Evolutionary conservation across 2,888 invertebrate species (phyloP).

Genomic region (Nematopogon swammerdamellus): DNA sequence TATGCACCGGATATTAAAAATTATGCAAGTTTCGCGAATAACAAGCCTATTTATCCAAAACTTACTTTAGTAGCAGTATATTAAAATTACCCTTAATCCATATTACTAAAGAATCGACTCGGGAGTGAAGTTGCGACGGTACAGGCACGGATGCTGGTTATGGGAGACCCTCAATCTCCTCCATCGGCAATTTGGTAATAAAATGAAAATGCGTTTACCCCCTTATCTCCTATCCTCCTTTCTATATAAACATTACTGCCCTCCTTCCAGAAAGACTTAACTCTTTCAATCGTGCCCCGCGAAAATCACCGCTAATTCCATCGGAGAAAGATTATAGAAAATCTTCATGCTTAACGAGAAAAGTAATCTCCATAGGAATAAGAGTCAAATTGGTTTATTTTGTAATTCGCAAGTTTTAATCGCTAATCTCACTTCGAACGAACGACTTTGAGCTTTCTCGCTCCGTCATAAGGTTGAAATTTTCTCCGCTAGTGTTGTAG

Average conservation of each 20-base stretch:
- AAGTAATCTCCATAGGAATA: background rate
- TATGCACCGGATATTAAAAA: too few relatives aligned
- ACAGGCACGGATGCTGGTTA: constrained; percentile 30
- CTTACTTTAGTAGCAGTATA: too few relatives aligned
- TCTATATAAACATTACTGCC: constrained; percentile 34
- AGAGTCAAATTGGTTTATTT: background rate
- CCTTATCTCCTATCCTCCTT: constrained; percentile 50
- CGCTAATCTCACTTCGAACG: background rate
- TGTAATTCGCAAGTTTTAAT: background rate
- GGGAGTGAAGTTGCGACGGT: background rate
- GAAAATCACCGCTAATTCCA: too few relatives aligned
- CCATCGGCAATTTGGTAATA: constrained; percentile 59
- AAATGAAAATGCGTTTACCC: constrained; percentile 52
- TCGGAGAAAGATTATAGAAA: background rate
- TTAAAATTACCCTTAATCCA: background rate
- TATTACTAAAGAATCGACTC: background rate
- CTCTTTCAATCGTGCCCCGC: too few relatives aligned
- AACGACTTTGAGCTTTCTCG: background rate
- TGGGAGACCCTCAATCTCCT: constrained; percentile 36
- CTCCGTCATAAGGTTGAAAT: background rate
- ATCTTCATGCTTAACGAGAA: background rate
- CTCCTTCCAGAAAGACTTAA: too few relatives aligned
- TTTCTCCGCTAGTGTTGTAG: background rate
- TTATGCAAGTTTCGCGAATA: too few relatives aligned
- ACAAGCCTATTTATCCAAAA: too few relatives aligned